Conservation (phyloP, 2,113 vertebrate species). For the Pomatostomus ruficeps region DNA sequence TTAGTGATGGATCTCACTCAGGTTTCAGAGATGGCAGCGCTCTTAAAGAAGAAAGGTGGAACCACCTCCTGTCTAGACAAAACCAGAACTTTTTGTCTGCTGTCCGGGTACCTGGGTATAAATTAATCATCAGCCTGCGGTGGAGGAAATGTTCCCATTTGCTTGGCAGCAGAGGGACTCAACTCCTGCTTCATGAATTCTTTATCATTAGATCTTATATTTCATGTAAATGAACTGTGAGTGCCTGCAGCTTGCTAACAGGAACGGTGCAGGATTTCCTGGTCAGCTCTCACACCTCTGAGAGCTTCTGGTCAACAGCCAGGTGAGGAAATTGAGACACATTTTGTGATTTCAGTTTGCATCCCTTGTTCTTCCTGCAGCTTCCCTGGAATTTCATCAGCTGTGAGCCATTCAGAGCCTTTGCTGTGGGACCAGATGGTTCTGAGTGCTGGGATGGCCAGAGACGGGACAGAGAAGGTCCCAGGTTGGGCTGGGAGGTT, state of each 20-base stretch:
- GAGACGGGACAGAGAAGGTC: not conserved
- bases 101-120: not conserved
- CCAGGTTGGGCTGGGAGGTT: rapidly evolving
- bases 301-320: not conserved
- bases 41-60: not conserved
- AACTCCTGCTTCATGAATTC: conserved; percentile 34
- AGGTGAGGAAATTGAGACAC: not conserved
- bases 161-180: not conserved
- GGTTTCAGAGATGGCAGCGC: not conserved
- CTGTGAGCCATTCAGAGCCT: not conserved
- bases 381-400: not conserved
- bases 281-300: not conserved
- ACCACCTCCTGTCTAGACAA: not conserved
- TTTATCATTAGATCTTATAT: not conserved
- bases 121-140: not conserved
- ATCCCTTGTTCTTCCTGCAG: not conserved
- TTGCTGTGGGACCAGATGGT: not conserved
- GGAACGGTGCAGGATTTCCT: not conserved
- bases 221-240: not conserved
- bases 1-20: not conserved
- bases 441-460: not conserved
- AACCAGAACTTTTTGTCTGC: not conserved
- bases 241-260: not conserved
- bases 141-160: conserved; percentile 14
- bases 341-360: not conserved